A percentile compares a stretch with the other conserved stretches of the same genome.
phyloP scores from a whole-genome alignment of 2,797 vertebrate species.

The Karalla daura region DNA sequence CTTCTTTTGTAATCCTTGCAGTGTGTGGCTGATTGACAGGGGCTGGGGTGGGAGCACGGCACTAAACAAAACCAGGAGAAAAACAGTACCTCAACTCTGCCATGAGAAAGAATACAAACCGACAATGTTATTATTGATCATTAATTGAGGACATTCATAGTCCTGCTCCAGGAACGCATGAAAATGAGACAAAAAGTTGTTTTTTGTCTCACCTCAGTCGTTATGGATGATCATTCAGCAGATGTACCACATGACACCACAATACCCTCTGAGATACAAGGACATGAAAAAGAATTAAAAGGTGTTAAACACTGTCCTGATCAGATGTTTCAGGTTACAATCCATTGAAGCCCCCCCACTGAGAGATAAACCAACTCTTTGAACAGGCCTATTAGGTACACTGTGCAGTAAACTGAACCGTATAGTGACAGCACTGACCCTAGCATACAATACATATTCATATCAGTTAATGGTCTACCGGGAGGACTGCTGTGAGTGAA shows the following conservation, averaged over 20 bases:
- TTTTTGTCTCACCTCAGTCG: neutral
- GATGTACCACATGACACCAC: neutral
- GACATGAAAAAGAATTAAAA: neutral
- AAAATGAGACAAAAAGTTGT: neutral
- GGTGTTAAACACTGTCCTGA: slow-evolving; percentile 1
- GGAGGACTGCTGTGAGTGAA: neutral
- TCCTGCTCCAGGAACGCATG: neutral
- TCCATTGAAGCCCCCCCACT: slow-evolving; percentile 11
- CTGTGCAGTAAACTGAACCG: slow-evolving; percentile 1
- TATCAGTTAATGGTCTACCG: too few relatives aligned
- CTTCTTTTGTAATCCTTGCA: slow-evolving; percentile 88
- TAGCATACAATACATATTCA: slow-evolving; percentile 12
- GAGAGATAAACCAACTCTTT: slow-evolving; percentile 31
- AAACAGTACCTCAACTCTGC: slow-evolving; percentile 27
- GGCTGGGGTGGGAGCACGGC: slow-evolving; percentile 69
- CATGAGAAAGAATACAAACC: slow-evolving; percentile 34
- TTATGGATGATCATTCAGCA: neutral
- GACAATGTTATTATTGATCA: slow-evolving; percentile 60
- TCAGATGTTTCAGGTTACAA: slow-evolving; percentile 30
- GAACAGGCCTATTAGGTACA: slow-evolving; percentile 28
- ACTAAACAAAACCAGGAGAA: slow-evolving; percentile 52
- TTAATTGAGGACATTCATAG: slow-evolving; percentile 1
- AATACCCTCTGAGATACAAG: neutral
- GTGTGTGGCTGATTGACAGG: slow-evolving; percentile 93
- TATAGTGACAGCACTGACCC: slow-evolving; percentile 1